These are phyloP conservation scores for Plectus sambesii DNA, from an alignment of 1,140 invertebrate genomes.

Conservation along the genomic window DNA sequence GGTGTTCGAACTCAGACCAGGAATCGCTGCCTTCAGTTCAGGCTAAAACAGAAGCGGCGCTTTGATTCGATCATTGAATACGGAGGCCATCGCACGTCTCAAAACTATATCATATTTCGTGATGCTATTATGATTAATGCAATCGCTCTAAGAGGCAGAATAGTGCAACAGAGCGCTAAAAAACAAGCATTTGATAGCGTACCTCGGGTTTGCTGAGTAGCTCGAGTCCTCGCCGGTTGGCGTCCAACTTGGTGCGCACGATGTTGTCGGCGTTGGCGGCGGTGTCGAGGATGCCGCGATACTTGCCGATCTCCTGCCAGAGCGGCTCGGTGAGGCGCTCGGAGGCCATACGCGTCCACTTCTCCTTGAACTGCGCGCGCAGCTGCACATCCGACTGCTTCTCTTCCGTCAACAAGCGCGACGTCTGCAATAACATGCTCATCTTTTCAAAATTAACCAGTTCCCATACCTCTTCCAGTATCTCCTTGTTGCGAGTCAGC, in stretches of 20 bases:
- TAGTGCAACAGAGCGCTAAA: neutral
- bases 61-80: slow-evolving; percentile 5
- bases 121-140: too few species aligned
- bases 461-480: slow-evolving; percentile 71
- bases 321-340: slow-evolving; percentile 76
- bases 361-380: slow-evolving; percentile 68
- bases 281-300: slow-evolving; percentile 75
- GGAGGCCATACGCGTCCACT: slow-evolving; percentile 79
- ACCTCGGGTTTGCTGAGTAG: slow-evolving; percentile 64
- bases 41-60: slow-evolving; percentile 38
- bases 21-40: slow-evolving; percentile 48
- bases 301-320: slow-evolving; percentile 71
- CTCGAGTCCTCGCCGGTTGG: slow-evolving; percentile 66
- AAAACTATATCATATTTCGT: too few species aligned
- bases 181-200: slow-evolving; percentile 1
- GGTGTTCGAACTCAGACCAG: slow-evolving; percentile 32
- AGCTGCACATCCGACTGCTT: slow-evolving; percentile 75
- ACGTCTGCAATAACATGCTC: slow-evolving; percentile 52
- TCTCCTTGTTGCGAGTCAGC: slow-evolving; percentile 80
- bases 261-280: slow-evolving; percentile 65
- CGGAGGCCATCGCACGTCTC: too few species aligned
- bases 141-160: too few species aligned
- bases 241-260: slow-evolving; percentile 73
- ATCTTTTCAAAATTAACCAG: neutral
- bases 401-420: slow-evolving; percentile 78